Evolutionary conservation across 2,113 vertebrate genomes (phyloP), one percentile per base, ranked within the genome.

Genomic region (Petrocephalus microphthalmus): DNA sequence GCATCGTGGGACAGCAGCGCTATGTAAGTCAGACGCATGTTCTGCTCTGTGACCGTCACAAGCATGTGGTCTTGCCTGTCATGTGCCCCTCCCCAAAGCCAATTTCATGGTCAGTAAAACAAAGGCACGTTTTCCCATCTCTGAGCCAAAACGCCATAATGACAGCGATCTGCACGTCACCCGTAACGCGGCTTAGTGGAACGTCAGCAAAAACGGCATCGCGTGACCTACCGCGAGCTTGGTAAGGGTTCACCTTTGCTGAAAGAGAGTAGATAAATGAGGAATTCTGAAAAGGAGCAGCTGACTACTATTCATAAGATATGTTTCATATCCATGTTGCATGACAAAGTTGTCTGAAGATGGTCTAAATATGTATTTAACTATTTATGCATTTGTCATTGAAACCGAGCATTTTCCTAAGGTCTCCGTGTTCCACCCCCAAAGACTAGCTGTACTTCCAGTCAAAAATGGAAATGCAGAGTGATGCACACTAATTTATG

Each of bases 1-100:
- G 98, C 98, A 84, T 94, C 98, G 87, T 99, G 98, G 98, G 98
- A 99, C 94, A 97, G 96, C 93, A 96, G 93, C 91, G 95, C 95
- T 94, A 97, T 95, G 98, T 99, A 98, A 99, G 98, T 99, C 90
- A 90, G 88, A 91, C 47, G 88, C 93, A 53, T 91, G 94, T 94
- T 87, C 7, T 33, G 15, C 88, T 89, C 45, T 71, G 19, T n/a
- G 33, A 47, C 71, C 88, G 6, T 83, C 56, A 29, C 87, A 74
- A 22, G 10, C 81, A 51, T 20, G 19, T 33, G 33, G 84, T 8
- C 5, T 5, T 11, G 11, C 45, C 20, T 20, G 49, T n/a, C 56
- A 17, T 1, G 1, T 56, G 15, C 47, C 22, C 49, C 33, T 60
- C 86, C 52, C 37, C 3, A 3, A 42, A 87, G 17, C 29, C 25